Evolutionary conservation across 2,797 vertebrate species (phyloP), one percentile per base, ranked within the genome.

Genomic region (Chromobotia macracanthus): DNA sequence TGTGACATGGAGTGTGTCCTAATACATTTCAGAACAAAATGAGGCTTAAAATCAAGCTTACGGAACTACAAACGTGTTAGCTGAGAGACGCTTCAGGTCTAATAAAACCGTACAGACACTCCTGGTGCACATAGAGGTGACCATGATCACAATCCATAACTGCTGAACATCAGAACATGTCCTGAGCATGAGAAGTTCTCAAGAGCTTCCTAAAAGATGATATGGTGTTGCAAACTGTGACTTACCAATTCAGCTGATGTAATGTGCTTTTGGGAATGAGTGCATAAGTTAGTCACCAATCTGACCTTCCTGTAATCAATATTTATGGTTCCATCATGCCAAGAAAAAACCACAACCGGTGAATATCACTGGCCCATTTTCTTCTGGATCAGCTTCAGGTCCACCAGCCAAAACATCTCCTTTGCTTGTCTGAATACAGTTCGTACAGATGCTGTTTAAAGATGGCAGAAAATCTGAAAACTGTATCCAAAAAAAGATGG

Each of bases 371-470:
- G 61, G 48, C 48, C 38, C 35, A 25, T 66, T 75, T 56, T 18
- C 53, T 35, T 6, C 53, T 72, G 69, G 53, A 72, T 7, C 19
- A 18, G 35, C 1, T 18, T 72, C 70, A 72, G 35, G 8, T 11
- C 0, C 12, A 63, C 9, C 18, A 35, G 60, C 60, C 60, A 35
- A 63, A 31, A 56, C 55, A 38, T 3, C 46, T 16, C 44, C 44
- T 50, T 0, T 16, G 12, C 5, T 16, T 3, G 15, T 38, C 35
- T 38, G 38, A 21, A 15, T 19, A 12, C 38, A 3, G 31, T 3
- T 7, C 58, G 60, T 69, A 21, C 31, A 44, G 44, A 28, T 28
- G 51, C 60, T 35, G 60, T 53, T 71, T 67, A 56, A 74, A 79
- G 51, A 65, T 15, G 55, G 63, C 25, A 21, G 55, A 50, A 44